Conservation (phyloP, 2,797 vertebrate genomes). For the Channallabes apus region DNA sequence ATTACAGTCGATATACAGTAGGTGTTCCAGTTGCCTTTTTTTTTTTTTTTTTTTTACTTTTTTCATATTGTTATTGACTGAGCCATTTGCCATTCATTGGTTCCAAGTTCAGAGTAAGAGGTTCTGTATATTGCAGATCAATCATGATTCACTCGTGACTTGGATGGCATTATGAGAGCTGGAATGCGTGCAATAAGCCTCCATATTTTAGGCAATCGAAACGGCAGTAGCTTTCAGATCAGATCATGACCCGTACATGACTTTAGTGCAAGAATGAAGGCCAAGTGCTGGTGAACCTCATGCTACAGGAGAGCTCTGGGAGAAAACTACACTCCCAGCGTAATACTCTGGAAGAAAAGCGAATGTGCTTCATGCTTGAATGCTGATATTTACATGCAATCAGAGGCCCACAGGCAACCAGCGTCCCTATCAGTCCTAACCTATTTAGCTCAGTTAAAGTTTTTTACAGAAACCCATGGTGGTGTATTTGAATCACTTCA, state of each 20-base stretch:
- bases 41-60: background rate
- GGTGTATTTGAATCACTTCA: background rate
- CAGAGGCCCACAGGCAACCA: conserved; percentile 30
- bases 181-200: conserved; percentile 7
- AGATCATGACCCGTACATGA: conserved; percentile 8
- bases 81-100: conserved; percentile 3
- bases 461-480: background rate
- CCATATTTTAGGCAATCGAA: conserved; percentile 18
- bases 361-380: conserved; percentile 39
- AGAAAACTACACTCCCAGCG: conserved; percentile 26
- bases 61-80: background rate
- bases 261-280: conserved; percentile 1
- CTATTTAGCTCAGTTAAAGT: conserved; percentile 4
- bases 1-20: background rate
- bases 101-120: background rate
- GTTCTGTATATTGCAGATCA: background rate
- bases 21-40: conserved; percentile 2
- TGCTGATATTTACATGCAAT: conserved; percentile 55
- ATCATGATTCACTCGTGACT: conserved; percentile 16
- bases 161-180: conserved; percentile 6
- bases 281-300: background rate
- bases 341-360: conserved; percentile 34
- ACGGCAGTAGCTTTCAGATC: conserved; percentile 4
- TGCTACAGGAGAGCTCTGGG: conserved; percentile 6
- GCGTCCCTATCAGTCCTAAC: background rate